Base-by-base conservation (phyloP, 2,113 vertebrate species). In the Calonectris borealis region DNA sequence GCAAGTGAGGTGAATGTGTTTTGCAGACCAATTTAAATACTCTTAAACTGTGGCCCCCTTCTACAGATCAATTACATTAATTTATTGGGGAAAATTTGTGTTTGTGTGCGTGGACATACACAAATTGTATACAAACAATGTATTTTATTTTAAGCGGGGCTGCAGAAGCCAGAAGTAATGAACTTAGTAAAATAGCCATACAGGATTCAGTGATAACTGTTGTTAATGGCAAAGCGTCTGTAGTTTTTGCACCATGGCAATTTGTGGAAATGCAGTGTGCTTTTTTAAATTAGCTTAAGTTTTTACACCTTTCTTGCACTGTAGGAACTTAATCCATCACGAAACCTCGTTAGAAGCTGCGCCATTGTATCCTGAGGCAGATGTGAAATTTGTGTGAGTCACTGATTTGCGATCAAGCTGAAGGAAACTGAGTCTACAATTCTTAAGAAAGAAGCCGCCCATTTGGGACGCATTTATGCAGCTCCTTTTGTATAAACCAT, bases 401-500 rank as follows among this genome's bases (percentile, higher is more conserved):
- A 96, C 93, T 7, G 8, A 83, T 93, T 75, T 83, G 93, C 2
- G 10, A 86, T 93, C 42, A 81, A 73, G 79, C 92, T 86, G 82
- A 90, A 94, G 91, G 97, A 97, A 96, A 96, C 93, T 31, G 62
- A 96, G 93, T 71, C 95, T 87, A 61, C 73, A 64, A 9, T 80
- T 90, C 84, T 71, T 80, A 77, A 84, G 91, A 91, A 90, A 90
- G 71, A 86, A 86, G 90, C 55, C 7, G 0, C 68, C 84, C 87
- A 77, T 92, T 95, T 73, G 79, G 88, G 95, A 90, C 88, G 80
- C 91, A 88, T 96, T 96, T 96, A 73, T 34, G 11, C 87, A 88
- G 86, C 87, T 93, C 58, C 91, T 93, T 94, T 95, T 93, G 42
- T 94, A 60, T 93, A 95, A 97, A 96, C 86, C 93, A 91, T 97